Evolutionary conservation across 2,797 vertebrate genomes (phyloP), one percentile per base, ranked within the genome.

Genomic region (Xiphorhynchus erythropygius): DNA sequence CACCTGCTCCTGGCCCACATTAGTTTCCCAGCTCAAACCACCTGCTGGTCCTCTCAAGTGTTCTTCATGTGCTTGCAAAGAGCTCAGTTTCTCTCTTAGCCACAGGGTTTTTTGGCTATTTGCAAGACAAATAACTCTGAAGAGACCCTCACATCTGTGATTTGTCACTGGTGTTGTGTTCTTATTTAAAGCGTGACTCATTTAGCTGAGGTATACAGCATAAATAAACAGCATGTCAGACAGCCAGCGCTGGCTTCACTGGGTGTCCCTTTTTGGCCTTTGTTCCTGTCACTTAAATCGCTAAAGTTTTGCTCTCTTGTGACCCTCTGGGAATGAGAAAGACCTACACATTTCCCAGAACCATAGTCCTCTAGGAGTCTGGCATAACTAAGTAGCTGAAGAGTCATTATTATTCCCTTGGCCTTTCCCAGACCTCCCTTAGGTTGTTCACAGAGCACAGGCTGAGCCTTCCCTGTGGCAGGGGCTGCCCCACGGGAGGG

Each of bases 171-270:
- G 25, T 74, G 47, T 30, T 63, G 47, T 47, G 39, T 35, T 63
- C 39, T 71, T 84, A 52, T 84, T 95, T 75, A 71, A 71, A 64
- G 67, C 16, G 12, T 93, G 74, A 94, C 35, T 94, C 90, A 91
- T 21, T 69, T 52, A 78, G 70, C 63, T 89, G 87, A 93, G 75
- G 67, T 50, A 71, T 8, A 68, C 71, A 91, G 15, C 67, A 87
- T 77, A 89, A 96, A 92, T 73, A 87, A 95, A 39, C 7, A 78
- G 23, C 18, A 7, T 14, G 30, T 63, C 83, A 83, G 32, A 46
- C 18, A 79, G 44, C 47, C 56, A 74, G n/a, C 8, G 5, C 39
- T 35, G 41, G 12, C 30, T 5, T 87, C 44, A 11, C 44, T 59
- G 52, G 19, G 11, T 42, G 62, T n/a, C 32, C 41, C 18, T 89